phyloP scores from a whole-genome alignment of 2,113 vertebrate species.

The Eulemur rufifrons region DNA sequence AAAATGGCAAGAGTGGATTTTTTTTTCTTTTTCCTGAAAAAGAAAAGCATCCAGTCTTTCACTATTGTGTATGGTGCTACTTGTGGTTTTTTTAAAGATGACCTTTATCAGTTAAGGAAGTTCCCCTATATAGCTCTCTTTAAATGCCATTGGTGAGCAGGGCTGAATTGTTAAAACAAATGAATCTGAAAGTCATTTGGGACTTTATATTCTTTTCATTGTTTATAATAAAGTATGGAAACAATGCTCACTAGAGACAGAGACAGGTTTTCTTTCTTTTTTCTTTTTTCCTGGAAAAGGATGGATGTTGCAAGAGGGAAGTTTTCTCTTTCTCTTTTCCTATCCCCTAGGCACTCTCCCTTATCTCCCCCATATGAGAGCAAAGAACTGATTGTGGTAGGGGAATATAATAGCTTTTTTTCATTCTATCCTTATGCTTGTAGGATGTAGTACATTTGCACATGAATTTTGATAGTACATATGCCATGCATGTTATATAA shows the following conservation, averaged over 20 bases:
- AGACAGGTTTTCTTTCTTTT: not conserved
- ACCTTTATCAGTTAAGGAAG: not conserved
- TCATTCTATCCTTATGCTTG: not conserved
- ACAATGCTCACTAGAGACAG: not conserved
- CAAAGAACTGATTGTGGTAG: not conserved
- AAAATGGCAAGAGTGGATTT: not conserved
- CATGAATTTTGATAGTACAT: not conserved
- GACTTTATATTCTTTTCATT: not conserved
- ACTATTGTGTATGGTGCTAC: not conserved
- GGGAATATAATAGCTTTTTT: constrained; percentile 12
- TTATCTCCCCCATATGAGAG: not conserved
- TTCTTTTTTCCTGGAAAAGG: not conserved
- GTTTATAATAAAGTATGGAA: not conserved
- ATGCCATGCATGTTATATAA: constrained; percentile 22
- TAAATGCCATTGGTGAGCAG: not conserved
- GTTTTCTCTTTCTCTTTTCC: not conserved
- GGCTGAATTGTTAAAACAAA: not conserved
- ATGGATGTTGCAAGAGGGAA: not conserved
- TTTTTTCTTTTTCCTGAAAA: not conserved
- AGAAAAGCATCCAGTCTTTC: not conserved
- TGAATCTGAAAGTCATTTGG: not conserved
- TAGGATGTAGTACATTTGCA: not conserved
- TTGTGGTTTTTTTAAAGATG: not conserved
- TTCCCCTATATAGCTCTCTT: not conserved
- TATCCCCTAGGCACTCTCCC: not conserved